Evolutionary conservation across 2,113 vertebrate genomes (phyloP), one percentile per base, ranked within the genome.

Genomic region (Scopus umbretta): DNA sequence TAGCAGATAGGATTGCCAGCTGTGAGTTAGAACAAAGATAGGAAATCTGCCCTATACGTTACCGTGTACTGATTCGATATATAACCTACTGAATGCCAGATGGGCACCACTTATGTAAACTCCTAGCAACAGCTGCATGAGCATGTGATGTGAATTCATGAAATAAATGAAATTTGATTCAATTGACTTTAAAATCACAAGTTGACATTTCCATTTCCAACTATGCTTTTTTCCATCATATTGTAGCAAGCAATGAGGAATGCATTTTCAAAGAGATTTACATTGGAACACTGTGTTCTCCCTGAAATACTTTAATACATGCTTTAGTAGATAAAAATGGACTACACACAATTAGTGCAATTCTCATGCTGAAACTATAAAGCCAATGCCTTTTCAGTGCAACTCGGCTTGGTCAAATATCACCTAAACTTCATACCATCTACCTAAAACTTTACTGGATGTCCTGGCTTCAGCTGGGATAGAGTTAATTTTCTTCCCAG

Each of bases 11-110:
- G 82, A 40, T 16, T 96, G 92, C 92, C 95, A 97, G 86, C 87
- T 97, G 94, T 95, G 95, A 94, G 30, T 34, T 36, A 52, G 63
- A 97, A 96, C 86, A 94, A 95, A 96, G 96, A 86, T 62, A 49
- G 0, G 13, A 79, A 85, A 81, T 30, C 86, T 80, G 66, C 59
- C 82, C 66, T 85, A 6, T 16, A 49, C 0, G 9, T 81, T 86
- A 65, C 30, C 11, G 5, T 42, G 30, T 34, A 25, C 10, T 17
- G 65, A 49, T 73, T 89, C 13, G 26, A n/a, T n/a, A 59, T 62
- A 88, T 27, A 94, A 97, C 92, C 32, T 68, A 52, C 45, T 52
- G 45, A 56, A 65, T 1, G 8, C 72, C 85, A 75, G 70, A 65
- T 29, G 58, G 78, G 36, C 34, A 84, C 22, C 42, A 30, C 34